These are phyloP conservation scores for Podarcis cretensis DNA, from an alignment of 2,113 vertebrate genomes.

Conservation along the genomic window DNA sequence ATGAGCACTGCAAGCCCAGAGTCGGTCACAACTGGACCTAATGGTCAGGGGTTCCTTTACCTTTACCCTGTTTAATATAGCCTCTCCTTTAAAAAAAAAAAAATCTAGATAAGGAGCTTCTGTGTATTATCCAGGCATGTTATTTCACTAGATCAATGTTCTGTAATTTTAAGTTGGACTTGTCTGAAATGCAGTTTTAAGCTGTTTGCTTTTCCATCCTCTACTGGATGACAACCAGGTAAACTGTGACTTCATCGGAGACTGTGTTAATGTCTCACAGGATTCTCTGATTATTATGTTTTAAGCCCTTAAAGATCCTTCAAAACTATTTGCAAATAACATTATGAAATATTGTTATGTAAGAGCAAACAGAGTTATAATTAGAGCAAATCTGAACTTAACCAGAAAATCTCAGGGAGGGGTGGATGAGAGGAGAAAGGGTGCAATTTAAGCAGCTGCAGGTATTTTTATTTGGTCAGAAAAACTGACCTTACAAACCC, in stretches of 20 bases:
- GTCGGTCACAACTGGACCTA: too few relatives aligned
- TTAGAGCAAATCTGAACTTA: constrained; percentile 33
- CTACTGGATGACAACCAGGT: too few relatives aligned
- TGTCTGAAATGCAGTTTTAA: neutral
- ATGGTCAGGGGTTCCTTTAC: too few relatives aligned
- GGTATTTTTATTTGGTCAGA: constrained; percentile 49
- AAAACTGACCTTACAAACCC: constrained; percentile 42
- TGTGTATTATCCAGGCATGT: neutral
- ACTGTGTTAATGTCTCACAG: neutral
- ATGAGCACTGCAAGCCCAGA: too few relatives aligned
- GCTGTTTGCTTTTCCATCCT: neutral
- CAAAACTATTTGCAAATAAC: neutral
- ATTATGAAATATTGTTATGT: constrained; percentile 32
- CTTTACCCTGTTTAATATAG: neutral
- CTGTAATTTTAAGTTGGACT: neutral
- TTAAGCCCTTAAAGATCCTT: neutral
- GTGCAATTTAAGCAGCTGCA: constrained; percentile 62
- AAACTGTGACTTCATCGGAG: constrained; percentile 23
- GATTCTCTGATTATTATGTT: constrained; percentile 29
- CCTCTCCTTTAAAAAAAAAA: neutral
- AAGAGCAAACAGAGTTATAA: constrained; percentile 39
- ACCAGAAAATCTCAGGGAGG: constrained; percentile 35
- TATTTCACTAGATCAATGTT: neutral
- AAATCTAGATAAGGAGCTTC: neutral
- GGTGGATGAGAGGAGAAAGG: constrained; percentile 40